Evolutionary conservation across 2,113 vertebrate species (phyloP), one percentile per base, ranked within the genome.

Genomic region (Corvus cornix): DNA sequence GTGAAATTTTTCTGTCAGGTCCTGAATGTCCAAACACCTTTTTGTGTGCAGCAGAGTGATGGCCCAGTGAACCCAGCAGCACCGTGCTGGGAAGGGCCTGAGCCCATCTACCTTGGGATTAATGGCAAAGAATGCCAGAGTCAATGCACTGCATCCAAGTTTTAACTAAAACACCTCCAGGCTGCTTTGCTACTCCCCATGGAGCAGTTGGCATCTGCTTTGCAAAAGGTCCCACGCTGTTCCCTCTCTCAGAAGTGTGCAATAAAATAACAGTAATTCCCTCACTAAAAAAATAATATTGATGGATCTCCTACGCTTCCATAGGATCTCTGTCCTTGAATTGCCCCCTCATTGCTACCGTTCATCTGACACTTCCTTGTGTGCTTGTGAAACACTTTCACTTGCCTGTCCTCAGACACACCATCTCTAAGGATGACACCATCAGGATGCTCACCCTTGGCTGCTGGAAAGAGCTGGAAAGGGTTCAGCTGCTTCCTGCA

Each of bases 401-500:
- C 22, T 33, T 10, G 31, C 35, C 31, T 53, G 23, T 51, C 43
- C 52, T 35, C 60, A 59, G 30, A 8, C 59, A 52, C 35, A 1
- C 16, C 27, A 16, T 48, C 51, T 33, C 52, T 10, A 10, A 30
- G 37, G 62, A 76, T 62, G 84, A 60, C 60, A 33, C 89, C 39
- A 23, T 8, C 58, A 41, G 75, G 72, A 80, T 51, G 79, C n/a
- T 90, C 75, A 21, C 9, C 10, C 39, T 59, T 37, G 35, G 52
- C 39, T 58, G 43, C 64, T 81, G 68, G 52, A 53, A 75, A 78
- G n/a, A 4, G 4, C 41, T 75, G 78, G 58, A 69, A 88, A 69
- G 43, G 48, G 23, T 63, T 87, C 81, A 83, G 44, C 69, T 87
- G 60, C 69, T 89, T 92, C 52, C 87, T 81, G 84, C 60, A 30